Evolutionary conservation across 2,797 vertebrate species (phyloP).

Genomic region (Peromyscus nudipes): DNA sequence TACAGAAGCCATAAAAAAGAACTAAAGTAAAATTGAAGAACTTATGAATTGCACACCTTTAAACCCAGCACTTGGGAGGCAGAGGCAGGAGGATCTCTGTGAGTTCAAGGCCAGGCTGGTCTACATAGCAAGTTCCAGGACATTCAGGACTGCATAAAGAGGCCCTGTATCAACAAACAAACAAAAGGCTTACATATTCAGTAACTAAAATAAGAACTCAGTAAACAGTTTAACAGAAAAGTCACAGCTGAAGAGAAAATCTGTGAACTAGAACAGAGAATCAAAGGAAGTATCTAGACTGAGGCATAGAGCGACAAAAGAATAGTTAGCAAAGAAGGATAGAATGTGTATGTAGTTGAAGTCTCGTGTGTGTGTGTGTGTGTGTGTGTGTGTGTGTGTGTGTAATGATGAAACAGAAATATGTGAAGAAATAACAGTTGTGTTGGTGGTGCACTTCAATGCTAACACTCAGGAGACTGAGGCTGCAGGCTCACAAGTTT

Average conservation of each 20-base stretch:
- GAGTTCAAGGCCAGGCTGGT: background rate
- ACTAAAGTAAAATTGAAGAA: constrained; percentile 37
- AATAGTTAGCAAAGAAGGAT: background rate
- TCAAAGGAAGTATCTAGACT: constrained; percentile 15
- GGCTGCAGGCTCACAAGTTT: background rate
- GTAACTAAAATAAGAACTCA: constrained; percentile 53
- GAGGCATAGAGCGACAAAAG: background rate
- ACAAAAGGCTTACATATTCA: background rate
- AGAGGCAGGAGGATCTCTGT: background rate
- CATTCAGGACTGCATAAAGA: background rate
- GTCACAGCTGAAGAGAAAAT: constrained; percentile 23
- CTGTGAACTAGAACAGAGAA: constrained; percentile 10
- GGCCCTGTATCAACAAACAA: background rate
- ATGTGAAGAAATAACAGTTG: background rate
- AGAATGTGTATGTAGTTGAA: background rate
- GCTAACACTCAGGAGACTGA: background rate
- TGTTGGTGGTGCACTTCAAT: no score
- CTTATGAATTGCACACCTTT: background rate
- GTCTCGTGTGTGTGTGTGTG: background rate
- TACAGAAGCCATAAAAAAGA: constrained; percentile 26
- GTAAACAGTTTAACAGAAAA: constrained; percentile 11
- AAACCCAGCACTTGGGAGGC: background rate
- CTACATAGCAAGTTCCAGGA: background rate
- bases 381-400: no score
- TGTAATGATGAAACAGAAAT: background rate